A percentile compares a stretch with the other conserved stretches of the same genome.
Evolutionary conservation across 2,797 vertebrate genomes (phyloP).

Genomic region (Takifugu rubripes): DNA sequence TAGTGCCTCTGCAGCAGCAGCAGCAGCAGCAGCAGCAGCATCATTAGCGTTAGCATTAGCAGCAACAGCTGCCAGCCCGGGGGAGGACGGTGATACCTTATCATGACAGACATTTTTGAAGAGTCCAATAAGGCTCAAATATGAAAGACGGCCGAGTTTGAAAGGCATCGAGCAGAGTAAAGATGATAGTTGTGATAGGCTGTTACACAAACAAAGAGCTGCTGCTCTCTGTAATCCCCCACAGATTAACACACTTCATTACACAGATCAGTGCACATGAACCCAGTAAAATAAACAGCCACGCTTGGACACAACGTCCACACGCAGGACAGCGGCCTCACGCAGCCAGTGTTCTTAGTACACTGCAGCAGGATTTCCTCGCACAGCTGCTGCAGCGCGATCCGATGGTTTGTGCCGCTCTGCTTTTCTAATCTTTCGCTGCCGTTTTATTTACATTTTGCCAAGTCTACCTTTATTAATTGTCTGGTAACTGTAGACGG

Average conservation of each 20-base stretch:
- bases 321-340: background rate
- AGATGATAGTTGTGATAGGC: conserved; percentile 40
- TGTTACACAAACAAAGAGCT: conserved; percentile 45
- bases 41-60: too few species aligned
- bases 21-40: too few species aligned
- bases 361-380: background rate
- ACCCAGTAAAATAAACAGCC: conserved; percentile 30
- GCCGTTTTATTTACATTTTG: background rate
- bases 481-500: conserved; percentile 45
- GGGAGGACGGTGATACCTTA: conserved; percentile 22
- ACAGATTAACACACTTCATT: conserved; percentile 54
- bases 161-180: conserved; percentile 16
- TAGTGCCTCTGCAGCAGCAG: conserved; percentile 35
- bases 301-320: conserved; percentile 28
- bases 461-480: conserved; percentile 38
- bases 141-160: background rate
- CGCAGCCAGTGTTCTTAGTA: background rate
- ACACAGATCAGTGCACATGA: conserved; percentile 50
- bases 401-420: conserved; percentile 3
- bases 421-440: background rate
- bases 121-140: background rate
- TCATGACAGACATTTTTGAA: background rate
- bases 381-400: background rate
- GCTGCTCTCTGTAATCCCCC: conserved; percentile 49
- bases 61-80: conserved; percentile 44